Evolutionary conservation across 64 coral and sea anemone species (phyloP).

Genomic region (Montipora foliosa): DNA sequence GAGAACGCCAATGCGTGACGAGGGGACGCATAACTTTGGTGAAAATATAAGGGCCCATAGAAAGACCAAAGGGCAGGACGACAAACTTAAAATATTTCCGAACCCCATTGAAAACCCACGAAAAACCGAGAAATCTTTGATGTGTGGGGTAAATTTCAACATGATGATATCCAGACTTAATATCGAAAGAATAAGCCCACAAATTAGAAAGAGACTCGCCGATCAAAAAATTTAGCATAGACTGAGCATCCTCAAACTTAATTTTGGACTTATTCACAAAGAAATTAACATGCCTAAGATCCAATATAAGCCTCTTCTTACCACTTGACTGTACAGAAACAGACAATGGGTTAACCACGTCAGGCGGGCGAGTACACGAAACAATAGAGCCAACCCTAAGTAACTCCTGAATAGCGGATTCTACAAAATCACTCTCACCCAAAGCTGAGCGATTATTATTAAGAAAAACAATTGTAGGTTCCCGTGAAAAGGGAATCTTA

Average conservation of each 20-base stretch:
- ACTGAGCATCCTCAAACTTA: conserved; percentile 40
- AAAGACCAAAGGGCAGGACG: too few species aligned
- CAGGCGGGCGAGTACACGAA: background rate
- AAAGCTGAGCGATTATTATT: conserved; percentile 40
- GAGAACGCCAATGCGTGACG: too few species aligned
- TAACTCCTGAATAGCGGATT: too few species aligned
- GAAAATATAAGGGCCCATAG: too few species aligned
- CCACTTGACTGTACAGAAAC: too few species aligned
- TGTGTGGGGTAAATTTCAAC: too few species aligned
- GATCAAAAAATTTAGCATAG: background rate
- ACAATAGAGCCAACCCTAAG: background rate
- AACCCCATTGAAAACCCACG: too few species aligned
- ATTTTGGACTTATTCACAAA: background rate
- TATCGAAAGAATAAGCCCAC: too few species aligned
- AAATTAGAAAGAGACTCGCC: background rate
- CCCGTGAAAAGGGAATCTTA: background rate
- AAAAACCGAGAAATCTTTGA: too few species aligned
- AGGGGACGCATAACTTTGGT: too few species aligned
- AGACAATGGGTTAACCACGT: background rate
- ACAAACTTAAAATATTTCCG: background rate
- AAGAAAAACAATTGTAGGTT: background rate
- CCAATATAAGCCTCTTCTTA: background rate
- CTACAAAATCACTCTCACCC: too few species aligned
- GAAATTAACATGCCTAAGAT: conserved; percentile 52
- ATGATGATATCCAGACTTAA: too few species aligned